These are phyloP conservation scores for Vesta saturnalis DNA, from an alignment of 2,888 invertebrate species.

Conservation along the genomic window DNA sequence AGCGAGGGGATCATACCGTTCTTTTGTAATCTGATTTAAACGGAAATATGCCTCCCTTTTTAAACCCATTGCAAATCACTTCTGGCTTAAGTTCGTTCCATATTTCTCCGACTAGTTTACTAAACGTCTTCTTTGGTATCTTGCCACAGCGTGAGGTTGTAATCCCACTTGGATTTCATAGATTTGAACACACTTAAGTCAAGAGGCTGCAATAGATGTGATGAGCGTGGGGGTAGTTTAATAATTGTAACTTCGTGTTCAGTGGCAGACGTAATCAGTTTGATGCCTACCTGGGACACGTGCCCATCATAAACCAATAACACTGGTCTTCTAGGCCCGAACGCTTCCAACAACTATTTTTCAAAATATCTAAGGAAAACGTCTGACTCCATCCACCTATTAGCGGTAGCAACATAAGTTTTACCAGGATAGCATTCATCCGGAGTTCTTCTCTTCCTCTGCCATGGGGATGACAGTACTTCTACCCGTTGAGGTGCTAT, in stretches of 20 bases:
- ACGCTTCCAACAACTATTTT: slow-evolving; percentile 36
- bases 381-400: slow-evolving; percentile 50
- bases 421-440: not conserved
- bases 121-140: no score
- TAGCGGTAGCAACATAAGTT: slow-evolving; percentile 50
- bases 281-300: not conserved
- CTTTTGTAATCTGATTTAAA: no score
- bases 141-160: no score
- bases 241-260: not conserved
- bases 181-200: no score
- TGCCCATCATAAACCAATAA: slow-evolving; percentile 30
- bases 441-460: not conserved
- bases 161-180: no score
- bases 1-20: no score
- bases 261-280: not conserved
- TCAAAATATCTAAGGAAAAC: slow-evolving; percentile 41
- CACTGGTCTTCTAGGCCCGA: slow-evolving; percentile 43
- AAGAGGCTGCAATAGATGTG: not conserved
- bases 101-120: no score
- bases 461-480: not conserved
- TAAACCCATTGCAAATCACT: no score
- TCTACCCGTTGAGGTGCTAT: not conserved
- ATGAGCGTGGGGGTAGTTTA: not conserved
- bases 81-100: no score
- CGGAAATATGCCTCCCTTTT: no score